Evolutionary conservation across 1,140 invertebrate species (phyloP).

Genomic region (Trichomalopsis sarcophagae): DNA sequence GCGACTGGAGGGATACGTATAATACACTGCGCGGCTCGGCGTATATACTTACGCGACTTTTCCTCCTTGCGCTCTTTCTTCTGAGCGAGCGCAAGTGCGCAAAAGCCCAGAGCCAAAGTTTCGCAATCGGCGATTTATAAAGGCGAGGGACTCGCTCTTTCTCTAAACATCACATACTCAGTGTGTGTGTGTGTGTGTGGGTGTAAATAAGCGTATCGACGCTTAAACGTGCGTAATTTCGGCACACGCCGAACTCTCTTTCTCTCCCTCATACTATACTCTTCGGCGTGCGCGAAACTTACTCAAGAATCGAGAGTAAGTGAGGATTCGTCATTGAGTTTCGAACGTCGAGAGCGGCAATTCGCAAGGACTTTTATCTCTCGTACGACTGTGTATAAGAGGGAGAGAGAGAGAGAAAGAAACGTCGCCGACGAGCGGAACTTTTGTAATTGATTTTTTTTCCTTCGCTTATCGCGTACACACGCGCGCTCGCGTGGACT

Average conservation of each 20-base stretch:
- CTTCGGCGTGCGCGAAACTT: background rate
- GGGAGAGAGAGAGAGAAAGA: slow-evolving; percentile 3
- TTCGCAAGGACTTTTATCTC: slow-evolving; percentile 42
- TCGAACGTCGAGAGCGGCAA: background rate
- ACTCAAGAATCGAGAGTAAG: slow-evolving; percentile 37
- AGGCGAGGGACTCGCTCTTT: background rate
- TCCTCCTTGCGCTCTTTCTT: background rate
- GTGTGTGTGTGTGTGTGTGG: background rate
- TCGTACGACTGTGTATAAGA: background rate
- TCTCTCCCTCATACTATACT: background rate
- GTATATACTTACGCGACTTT: slow-evolving; percentile 6
- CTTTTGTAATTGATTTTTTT: slow-evolving; percentile 32
- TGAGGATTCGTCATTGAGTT: slow-evolving; percentile 41
- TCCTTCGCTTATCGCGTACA: slow-evolving; percentile 2
- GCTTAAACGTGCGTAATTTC: background rate
- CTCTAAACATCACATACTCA: background rate
- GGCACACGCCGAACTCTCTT: background rate
- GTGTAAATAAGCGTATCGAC: background rate
- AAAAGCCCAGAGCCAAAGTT: slow-evolving; percentile 27
- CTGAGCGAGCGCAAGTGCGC: background rate
- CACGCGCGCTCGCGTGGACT: no score
- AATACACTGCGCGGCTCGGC: background rate
- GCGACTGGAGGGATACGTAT: background rate
- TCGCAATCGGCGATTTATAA: slow-evolving; percentile 4
- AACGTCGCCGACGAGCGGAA: background rate